Base-by-base conservation (phyloP, 2,888 invertebrate species). In the Pyrrhia umbra region DNA sequence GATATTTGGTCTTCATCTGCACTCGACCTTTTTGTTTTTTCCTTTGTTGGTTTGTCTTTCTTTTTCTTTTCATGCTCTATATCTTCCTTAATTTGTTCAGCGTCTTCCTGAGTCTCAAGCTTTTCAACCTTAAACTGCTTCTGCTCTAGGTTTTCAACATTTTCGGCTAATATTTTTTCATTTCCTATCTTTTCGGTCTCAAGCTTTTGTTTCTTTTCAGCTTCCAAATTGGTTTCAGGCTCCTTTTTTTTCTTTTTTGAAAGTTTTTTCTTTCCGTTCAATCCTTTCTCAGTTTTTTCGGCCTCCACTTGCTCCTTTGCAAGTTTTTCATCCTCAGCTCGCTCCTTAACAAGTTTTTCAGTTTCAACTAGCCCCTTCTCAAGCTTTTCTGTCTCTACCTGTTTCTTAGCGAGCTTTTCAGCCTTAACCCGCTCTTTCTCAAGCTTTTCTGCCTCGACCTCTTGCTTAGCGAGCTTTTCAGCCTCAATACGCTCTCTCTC, bases 131-230 rank as follows among this genome's bases (percentile, higher is more conserved):
- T 15, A 6, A 27, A 0, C 0, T 4, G 20, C 0, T 49, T n/a
- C 16, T 20, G 13, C 13, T 59, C 43, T 0, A 27, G 23, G 3
- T 23, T 23, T 23, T 23, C 23, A 23, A 2, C 23, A 23, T 23
- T 45, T 20, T 43, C 43, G 1, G 34, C 13, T 16, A 43, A 54
- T 3, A 40, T 6, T 49, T 37, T 45, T 0, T 2, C 10, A 3
- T 23, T 27, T 8, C 46, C 57, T 21, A 37, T 18, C 27, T 62
- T 45, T 30, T 42, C 42, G 3, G 20, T 16, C 0, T 56, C 66
- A 49, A 59, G 58, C n/a, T 67, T 62, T 10, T 58, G 47, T 52
- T 67, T 58, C 8, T 55, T 59, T 50, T 82, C 67, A 10, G 30
- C 43, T 52, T 72, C 67, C n/a, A 75, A 62, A 21, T 55, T 56